Evolutionary conservation across 64 coral and sea anemone genomes (phyloP), one percentile per base, ranked within the genome.

Genomic region (Dendrophyllia cribrosa): DNA sequence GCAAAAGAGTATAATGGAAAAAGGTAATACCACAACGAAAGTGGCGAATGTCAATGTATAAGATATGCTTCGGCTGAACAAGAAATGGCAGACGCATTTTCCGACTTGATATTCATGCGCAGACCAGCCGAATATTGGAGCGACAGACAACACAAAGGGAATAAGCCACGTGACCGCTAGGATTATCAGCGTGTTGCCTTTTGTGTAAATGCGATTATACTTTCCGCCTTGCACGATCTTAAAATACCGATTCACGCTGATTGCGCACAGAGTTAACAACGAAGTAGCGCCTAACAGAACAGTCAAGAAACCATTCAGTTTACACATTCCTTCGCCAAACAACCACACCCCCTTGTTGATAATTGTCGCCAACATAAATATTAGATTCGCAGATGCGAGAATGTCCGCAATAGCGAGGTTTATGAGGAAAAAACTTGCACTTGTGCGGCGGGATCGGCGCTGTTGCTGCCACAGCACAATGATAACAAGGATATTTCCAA

Each of bases 1-100:
- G 43, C 71, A 92, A 3, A 87, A 76, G 25, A 74, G 80, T 13
- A 78, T 92, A 24, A 92, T 22, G 12, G 56, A 59, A 2, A 92
- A 68, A 10, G 91, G 91, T 0, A 67, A 23, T 17, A 56, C 70
- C n/a, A 92, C 91, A n/a, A 92, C 43, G 19, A 84, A 21, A n/a
- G 59, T 24, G 7, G 64, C 10, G 43, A 92, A 92, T 9, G 82
- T 92, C 11, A 92, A 17, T 0, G 91, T 92, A 22, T 92, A 92
- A 6, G 91, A 92, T 12, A 86, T 62, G 11, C 24, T 86, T 22
- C 58, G 63, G n/a, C 91, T 87, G 72, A 92, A 92, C 9, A 76
- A 44, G 34, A 92, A 92, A 67, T 92, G 91, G 47, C 91, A 92
- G 47, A 92, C 70, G 72, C 91, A 86, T 58, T 92, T 92, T 16